Evolutionary conservation across 2,888 invertebrate species (phyloP), one percentile per base, ranked within the genome.

Genomic region (Megaustenia siamemsis): DNA sequence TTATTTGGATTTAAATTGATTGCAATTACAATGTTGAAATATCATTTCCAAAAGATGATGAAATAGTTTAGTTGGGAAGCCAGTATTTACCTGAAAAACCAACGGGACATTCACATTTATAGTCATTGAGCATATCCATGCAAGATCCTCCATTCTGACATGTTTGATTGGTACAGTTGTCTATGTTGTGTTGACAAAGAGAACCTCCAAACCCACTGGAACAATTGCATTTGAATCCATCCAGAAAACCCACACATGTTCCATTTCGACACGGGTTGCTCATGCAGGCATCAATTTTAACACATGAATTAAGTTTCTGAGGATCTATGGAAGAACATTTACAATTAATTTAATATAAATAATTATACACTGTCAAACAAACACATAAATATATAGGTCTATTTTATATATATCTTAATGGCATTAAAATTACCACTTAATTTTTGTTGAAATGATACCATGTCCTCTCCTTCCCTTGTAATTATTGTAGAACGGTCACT

Each of bases 231-330:
- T 12, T 49, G 68, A 68, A 80, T 40, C 60, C 60, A 24, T 63
- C 77, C 32, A 45, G 3, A 12, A 28, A 18, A 43, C 49, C 24
- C 18, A 1, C 24, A 63, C 82, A 82, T 32, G 82, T 82, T 35
- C 82, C 82, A 75, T 82, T 82, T 24, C 40, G 45, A 63, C 82
- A 82, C 18, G 82, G 82, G 21, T 35, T 38, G 28, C 68, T 43
- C 21, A 43, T 49, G 43, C 82, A 82, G 75, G 60, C 56, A 8
- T 81, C 21, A 32, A 68, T 68, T 32, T n/a, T n/a, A 49, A 49
- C 21, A 38, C 79, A 81, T 3, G 2, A 5, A 56, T 71, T 60
- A 35, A 38, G 18, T 38, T 49, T 81, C 60, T 75, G 63, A 28
- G 75, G 38, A 43, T 43, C 38, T 63, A 43, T 53, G 6, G 0